A percentile compares a stretch with the other conserved stretches of the same genome.
phyloP scores from a whole-genome alignment of 2,888 invertebrate genomes.

The Cryptops parisi region DNA sequence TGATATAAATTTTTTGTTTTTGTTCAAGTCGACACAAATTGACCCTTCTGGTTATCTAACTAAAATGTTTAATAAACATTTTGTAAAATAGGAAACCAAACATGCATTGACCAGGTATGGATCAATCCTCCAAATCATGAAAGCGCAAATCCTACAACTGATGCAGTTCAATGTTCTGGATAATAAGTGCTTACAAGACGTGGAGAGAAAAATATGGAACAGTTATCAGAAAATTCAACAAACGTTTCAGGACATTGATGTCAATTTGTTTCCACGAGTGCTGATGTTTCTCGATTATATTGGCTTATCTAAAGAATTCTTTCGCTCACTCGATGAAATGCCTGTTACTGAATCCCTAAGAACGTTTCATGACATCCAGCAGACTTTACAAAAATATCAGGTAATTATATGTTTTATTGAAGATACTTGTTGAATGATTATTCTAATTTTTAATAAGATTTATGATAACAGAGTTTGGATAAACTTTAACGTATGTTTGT shows the following conservation, averaged over 20 bases:
- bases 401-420: not conserved
- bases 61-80: too few relatives aligned
- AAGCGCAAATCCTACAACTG: not conserved
- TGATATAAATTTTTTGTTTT: not conserved
- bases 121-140: not conserved
- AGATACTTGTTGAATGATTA: not conserved
- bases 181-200: not conserved
- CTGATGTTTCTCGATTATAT: not conserved
- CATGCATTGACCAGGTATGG: not conserved
- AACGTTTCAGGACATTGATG: not conserved
- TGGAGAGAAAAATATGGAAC: not conserved
- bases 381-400: not conserved
- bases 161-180: not conserved
- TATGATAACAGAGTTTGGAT: not conserved
- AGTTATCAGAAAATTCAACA: not conserved
- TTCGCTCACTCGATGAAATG: not conserved
- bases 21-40: too few relatives aligned
- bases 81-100: too few relatives aligned
- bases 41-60: too few relatives aligned
- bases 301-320: not conserved
- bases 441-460: not conserved
- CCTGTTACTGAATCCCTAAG: not conserved
- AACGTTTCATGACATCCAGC: not conserved
- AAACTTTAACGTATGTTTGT: not conserved
- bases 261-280: not conserved